Percentiles rank a stretch among this genome's conserved stretches.
Evolutionary conservation across 2,797 vertebrate species (phyloP).

Genomic region (Malurus splendens): DNA sequence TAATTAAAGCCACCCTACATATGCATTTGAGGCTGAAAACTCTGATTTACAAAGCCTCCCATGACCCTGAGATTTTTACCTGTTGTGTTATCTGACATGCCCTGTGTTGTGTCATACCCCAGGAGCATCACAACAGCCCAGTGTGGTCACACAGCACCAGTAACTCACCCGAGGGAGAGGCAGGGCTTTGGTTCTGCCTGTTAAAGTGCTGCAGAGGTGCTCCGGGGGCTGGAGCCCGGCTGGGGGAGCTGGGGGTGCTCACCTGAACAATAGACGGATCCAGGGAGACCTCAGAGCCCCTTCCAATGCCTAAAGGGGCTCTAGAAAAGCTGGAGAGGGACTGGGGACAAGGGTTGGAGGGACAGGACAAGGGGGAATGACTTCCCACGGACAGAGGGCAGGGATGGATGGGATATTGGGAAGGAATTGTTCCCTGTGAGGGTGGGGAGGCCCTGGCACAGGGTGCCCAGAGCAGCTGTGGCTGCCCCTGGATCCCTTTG

Average conservation of each 20-base stretch:
- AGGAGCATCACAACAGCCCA: not conserved
- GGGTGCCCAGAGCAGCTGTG: not conserved
- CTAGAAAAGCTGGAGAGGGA: not conserved
- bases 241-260: not conserved
- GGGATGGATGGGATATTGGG: rapidly evolving
- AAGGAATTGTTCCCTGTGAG: rapidly evolving
- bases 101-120: rapidly evolving
- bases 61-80: not conserved
- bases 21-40: not conserved
- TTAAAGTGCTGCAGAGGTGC: not conserved
- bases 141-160: not conserved
- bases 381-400: not conserved
- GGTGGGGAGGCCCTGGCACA: rapidly evolving
- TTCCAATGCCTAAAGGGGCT: not conserved
- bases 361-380: not conserved
- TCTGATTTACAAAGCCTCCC: not conserved
- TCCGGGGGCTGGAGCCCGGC: not conserved
- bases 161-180: not conserved
- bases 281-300: rapidly evolving
- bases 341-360: rapidly evolving
- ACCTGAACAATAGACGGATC: not conserved
- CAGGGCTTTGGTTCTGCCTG: not conserved
- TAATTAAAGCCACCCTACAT: too few relatives aligned
- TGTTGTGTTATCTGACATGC: not conserved
- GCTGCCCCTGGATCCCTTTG: not conserved